phyloP scores from a whole-genome alignment of 2,888 invertebrate species.

The Metellina segmentata region DNA sequence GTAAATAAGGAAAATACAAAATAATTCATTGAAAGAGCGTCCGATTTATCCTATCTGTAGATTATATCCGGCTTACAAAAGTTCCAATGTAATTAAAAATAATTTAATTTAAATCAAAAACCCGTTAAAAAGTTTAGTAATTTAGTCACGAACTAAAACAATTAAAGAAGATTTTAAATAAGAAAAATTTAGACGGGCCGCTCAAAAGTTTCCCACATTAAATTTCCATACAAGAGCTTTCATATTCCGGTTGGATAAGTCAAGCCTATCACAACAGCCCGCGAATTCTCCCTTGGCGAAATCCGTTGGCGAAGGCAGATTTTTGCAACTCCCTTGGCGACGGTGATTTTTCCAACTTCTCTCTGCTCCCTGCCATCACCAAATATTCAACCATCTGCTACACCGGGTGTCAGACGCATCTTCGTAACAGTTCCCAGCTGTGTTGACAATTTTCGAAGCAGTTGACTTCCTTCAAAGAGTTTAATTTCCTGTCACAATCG shows the following conservation, averaged over 20 bases:
- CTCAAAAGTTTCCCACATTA: too few relatives aligned
- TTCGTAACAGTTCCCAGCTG: slow-evolving; percentile 35
- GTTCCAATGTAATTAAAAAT: too few relatives aligned
- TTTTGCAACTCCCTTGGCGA: slow-evolving; percentile 6
- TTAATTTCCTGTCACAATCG: slow-evolving; percentile 25
- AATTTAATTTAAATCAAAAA: too few relatives aligned
- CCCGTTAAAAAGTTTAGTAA: too few relatives aligned
- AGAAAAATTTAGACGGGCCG: too few relatives aligned
- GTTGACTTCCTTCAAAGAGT: slow-evolving; percentile 9
- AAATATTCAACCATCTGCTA: slow-evolving; percentile 56
- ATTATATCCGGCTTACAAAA: too few relatives aligned
- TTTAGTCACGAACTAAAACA: too few relatives aligned
- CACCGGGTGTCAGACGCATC: slow-evolving; percentile 22
- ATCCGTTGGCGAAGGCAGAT: slow-evolving; percentile 31
- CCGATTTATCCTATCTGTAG: too few relatives aligned
- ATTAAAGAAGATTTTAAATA: too few relatives aligned
- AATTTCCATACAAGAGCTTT: too few relatives aligned
- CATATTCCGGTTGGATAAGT: too few relatives aligned
- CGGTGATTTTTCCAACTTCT: neutral
- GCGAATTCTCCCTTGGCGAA: slow-evolving; percentile 48
- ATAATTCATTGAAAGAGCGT: neutral
- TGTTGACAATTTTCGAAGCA: slow-evolving; percentile 45
- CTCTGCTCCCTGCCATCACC: neutral
- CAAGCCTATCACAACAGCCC: neutral
- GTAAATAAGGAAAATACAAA: neutral